These are phyloP conservation scores for Suillia variegata DNA, from an alignment of 2,888 invertebrate species.

Conservation along the genomic window DNA sequence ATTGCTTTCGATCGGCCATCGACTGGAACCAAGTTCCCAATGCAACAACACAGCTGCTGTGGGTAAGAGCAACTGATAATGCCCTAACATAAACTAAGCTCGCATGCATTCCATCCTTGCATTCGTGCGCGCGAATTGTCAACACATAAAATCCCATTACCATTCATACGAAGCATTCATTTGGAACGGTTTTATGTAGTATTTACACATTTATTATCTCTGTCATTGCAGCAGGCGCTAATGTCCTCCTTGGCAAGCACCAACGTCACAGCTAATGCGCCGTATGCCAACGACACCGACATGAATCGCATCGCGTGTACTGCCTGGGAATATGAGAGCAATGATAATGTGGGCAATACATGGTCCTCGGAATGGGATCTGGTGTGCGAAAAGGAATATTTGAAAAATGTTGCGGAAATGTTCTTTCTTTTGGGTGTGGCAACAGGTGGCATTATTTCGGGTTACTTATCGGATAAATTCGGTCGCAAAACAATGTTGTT, in stretches of 20 bases:
- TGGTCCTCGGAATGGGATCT: slow-evolving; percentile 78
- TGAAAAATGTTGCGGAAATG: slow-evolving; percentile 77
- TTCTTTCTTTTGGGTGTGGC: slow-evolving; percentile 79
- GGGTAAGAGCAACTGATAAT: slow-evolving; percentile 37
- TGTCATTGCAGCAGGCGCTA: neutral
- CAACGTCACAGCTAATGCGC: slow-evolving; percentile 46
- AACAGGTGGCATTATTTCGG: slow-evolving; percentile 78
- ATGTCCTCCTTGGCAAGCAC: too few relatives aligned
- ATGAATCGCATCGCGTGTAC: slow-evolving; percentile 65
- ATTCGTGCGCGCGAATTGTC: too few relatives aligned
- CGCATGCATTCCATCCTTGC: slow-evolving; percentile 14
- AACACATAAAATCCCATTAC: slow-evolving; percentile 26
- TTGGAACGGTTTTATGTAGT: neutral
- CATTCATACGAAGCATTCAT: neutral
- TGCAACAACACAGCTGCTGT: slow-evolving; percentile 34
- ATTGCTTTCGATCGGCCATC: slow-evolving; percentile 66
- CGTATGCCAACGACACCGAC: slow-evolving; percentile 57
- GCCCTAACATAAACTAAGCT: too few relatives aligned
- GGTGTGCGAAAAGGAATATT: slow-evolving; percentile 73
- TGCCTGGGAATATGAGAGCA: slow-evolving; percentile 68
- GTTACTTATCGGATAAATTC: slow-evolving; percentile 79
- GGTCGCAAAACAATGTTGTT: slow-evolving; percentile 79
- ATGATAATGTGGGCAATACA: slow-evolving; percentile 66
- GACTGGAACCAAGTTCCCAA: slow-evolving; percentile 53
- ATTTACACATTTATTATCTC: too few relatives aligned